A percentile compares a stretch with the other conserved stretches of the same genome.
Evolutionary conservation across 2,113 vertebrate genomes (phyloP).

Genomic region (Charadrius vociferus): DNA sequence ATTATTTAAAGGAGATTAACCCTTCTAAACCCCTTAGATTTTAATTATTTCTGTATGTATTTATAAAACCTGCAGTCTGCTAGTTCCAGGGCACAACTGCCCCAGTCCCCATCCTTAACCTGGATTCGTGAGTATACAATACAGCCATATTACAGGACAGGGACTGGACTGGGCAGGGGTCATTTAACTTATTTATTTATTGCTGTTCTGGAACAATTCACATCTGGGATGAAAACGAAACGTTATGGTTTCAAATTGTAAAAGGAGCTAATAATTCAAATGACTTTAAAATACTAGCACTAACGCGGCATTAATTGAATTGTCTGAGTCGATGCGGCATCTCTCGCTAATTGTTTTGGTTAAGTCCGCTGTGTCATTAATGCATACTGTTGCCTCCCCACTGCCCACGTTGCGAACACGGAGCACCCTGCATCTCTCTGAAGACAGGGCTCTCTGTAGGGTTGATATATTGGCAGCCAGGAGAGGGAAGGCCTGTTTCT

Average conservation of each 20-base stretch:
- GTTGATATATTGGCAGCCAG: background rate
- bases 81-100: slow-evolving; percentile 75
- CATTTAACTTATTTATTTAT: background rate
- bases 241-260: background rate
- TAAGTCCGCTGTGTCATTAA: background rate
- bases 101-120: slow-evolving; percentile 73
- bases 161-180: background rate
- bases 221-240: slow-evolving; percentile 8
- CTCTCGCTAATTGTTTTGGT: slow-evolving; percentile 20
- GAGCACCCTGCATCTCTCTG: background rate
- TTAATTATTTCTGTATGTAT: slow-evolving; percentile 95
- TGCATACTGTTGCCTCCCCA: background rate
- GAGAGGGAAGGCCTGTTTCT: background rate
- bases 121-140: slow-evolving; percentile 39
- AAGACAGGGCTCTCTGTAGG: background rate
- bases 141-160: background rate
- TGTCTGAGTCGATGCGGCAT: background rate
- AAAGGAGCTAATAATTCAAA: background rate
- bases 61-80: slow-evolving; percentile 84
- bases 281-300: background rate
- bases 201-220: background rate
- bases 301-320: slow-evolving; percentile 8
- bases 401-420: fast-evolving
- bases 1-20: slow-evolving; percentile 92
- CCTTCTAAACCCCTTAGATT: slow-evolving; percentile 91